A percentile compares a stretch with the other conserved stretches of the same genome.
Evolutionary conservation across 2,888 invertebrate genomes (phyloP).

Genomic region (Drosophila dives): DNA sequence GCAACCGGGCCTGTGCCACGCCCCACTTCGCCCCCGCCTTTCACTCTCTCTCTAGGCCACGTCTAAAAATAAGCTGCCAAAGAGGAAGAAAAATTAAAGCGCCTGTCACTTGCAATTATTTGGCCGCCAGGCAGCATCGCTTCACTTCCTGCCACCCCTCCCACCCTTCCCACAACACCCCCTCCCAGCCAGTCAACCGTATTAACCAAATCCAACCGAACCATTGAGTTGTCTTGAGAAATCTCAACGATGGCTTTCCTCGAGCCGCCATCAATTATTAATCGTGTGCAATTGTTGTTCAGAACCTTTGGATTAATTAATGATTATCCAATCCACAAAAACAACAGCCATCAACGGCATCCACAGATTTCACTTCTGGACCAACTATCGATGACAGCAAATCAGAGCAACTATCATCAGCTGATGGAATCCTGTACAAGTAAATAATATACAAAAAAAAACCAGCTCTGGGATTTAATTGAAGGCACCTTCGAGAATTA

Average conservation of each 20-base stretch:
- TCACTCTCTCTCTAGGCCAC: slow-evolving; percentile 6
- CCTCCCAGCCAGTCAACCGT: slow-evolving; percentile 22
- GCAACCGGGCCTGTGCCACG: slow-evolving; percentile 60
- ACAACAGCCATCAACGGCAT: slow-evolving; percentile 28
- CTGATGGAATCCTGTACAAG: neutral
- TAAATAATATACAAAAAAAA: slow-evolving; percentile 6
- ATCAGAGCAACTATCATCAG: neutral
- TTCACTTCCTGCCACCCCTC: slow-evolving; percentile 48
- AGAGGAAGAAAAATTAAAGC: slow-evolving; percentile 80
- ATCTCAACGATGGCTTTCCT: slow-evolving; percentile 32
- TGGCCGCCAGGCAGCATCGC: slow-evolving; percentile 67
- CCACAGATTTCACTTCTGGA: neutral
- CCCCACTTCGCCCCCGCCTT: slow-evolving; percentile 3
- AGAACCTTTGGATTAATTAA: slow-evolving; percentile 59
- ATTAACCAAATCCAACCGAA: slow-evolving; percentile 60
- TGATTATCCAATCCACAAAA: slow-evolving; percentile 16
- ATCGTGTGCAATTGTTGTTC: slow-evolving; percentile 59
- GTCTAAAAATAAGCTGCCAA: slow-evolving; percentile 70
- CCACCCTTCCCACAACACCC: slow-evolving; percentile 2
- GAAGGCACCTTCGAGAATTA: slow-evolving; percentile 40
- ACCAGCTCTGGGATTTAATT: slow-evolving; percentile 34
- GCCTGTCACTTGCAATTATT: slow-evolving; percentile 83
- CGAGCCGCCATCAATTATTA: slow-evolving; percentile 60
- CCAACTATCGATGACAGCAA: neutral
- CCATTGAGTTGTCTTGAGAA: slow-evolving; percentile 55